Percentiles rank a stretch among this genome's conserved stretches.
Conservation (phyloP, 2,113 vertebrate genomes). For the Ochotona curzoniae region DNA sequence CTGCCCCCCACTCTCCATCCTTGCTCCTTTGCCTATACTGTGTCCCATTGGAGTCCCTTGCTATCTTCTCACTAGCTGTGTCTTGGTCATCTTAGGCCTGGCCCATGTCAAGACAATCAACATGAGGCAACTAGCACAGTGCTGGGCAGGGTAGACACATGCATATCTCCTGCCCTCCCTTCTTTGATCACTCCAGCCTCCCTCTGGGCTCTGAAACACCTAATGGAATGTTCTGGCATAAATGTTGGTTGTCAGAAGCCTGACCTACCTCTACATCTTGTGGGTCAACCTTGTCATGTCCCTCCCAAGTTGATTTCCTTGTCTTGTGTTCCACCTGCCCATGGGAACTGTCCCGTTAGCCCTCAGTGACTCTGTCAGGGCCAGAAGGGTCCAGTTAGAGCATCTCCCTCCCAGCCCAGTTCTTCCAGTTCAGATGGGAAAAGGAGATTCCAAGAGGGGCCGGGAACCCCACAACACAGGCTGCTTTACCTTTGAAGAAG, state of each 20-base stretch:
- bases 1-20: not conserved
- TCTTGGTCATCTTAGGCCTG: not conserved
- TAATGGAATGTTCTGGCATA: not conserved
- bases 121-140: not conserved
- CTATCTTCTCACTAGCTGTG: not conserved
- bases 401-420: not conserved
- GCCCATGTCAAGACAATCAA: not conserved
- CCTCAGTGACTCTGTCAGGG: not conserved
- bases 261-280: not conserved
- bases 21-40: not conserved
- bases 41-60: not conserved
- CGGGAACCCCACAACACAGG: not conserved
- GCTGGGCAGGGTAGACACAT: not conserved
- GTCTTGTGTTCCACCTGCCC: not conserved
- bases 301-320: not conserved
- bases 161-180: not conserved
- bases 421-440: not conserved
- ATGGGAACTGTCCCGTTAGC: not conserved
- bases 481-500: conserved; percentile 96
- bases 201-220: not conserved
- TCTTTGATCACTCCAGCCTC: not conserved
- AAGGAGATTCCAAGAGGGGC: not conserved
- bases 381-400: not conserved
- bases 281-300: not conserved
- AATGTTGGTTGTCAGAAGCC: not conserved